Conservation (phyloP, 2,113 vertebrate species). For the Thunnus thynnus region DNA sequence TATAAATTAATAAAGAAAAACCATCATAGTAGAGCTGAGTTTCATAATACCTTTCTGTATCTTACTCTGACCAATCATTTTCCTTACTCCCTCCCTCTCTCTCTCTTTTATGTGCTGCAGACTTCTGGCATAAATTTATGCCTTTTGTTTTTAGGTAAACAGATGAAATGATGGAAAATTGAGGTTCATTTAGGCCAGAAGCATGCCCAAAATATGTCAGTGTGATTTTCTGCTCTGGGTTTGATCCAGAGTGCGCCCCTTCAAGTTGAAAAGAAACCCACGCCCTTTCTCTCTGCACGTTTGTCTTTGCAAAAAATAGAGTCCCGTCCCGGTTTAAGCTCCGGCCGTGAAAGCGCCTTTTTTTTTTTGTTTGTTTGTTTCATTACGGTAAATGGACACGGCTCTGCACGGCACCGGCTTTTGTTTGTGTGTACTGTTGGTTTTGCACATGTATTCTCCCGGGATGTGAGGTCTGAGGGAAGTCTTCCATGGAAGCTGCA, state of each 20-base stretch:
- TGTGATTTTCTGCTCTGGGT: conserved; percentile 20
- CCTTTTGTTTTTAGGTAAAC: conserved; percentile 34
- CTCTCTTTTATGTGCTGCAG: neutral
- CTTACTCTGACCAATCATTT: neutral
- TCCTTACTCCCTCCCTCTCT: neutral
- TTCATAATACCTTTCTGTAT: conserved; percentile 3
- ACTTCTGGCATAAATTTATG: conserved; percentile 9
- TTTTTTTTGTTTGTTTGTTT: conserved; percentile 47
- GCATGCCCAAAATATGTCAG: conserved; percentile 6
- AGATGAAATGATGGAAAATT: conserved; percentile 45
- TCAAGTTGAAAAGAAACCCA: conserved; percentile 29
- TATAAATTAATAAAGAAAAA: conserved; percentile 5
- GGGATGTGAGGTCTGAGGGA: conserved; percentile 63
- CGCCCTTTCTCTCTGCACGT: conserved; percentile 1
- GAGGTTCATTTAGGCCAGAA: neutral
- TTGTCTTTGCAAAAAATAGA: conserved; percentile 11
- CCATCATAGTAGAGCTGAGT: neutral
- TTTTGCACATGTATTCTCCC: conserved; percentile 57
- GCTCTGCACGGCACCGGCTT: conserved; percentile 32
- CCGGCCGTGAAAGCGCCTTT: neutral
- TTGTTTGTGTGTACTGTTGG: conserved; percentile 55
- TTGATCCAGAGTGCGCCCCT: conserved; percentile 4
- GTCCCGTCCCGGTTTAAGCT: neutral
- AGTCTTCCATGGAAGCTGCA: conserved; percentile 53
- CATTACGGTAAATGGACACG: conserved; percentile 27